Evolutionary conservation across 2,888 invertebrate genomes (phyloP).

Genomic region (Nycteola revayana): DNA sequence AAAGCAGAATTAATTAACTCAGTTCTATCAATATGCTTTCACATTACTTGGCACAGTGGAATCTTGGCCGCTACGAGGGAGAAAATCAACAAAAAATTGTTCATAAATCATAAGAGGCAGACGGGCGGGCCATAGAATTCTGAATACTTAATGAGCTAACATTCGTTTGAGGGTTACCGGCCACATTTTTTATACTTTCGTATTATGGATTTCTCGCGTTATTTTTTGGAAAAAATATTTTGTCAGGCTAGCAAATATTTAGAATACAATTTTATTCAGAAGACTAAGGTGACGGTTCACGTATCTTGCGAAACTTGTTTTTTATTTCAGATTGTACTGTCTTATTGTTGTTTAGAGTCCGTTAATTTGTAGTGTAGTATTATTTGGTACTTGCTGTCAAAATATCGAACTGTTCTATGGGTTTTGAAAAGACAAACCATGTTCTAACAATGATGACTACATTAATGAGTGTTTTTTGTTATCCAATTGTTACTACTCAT

Average conservation of each 20-base stretch:
- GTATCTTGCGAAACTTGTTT: too few species aligned
- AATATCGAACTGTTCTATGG: too few species aligned
- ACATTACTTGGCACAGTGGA: slow-evolving; percentile 59
- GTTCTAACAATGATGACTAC: too few species aligned
- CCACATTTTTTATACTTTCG: slow-evolving; percentile 48
- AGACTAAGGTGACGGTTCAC: too few species aligned
- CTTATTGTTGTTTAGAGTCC: too few species aligned
- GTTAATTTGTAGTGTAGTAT: too few species aligned
- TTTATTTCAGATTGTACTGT: too few species aligned
- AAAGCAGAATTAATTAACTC: slow-evolving; percentile 49
- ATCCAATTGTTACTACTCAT: too few species aligned
- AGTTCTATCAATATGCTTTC: slow-evolving; percentile 70
- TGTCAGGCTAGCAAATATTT: slow-evolving; percentile 9
- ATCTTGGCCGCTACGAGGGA: slow-evolving; percentile 51
- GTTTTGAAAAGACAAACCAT: too few species aligned
- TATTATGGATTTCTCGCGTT: slow-evolving; percentile 41
- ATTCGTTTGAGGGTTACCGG: slow-evolving; percentile 62
- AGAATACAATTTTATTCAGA: too few species aligned
- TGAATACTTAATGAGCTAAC: slow-evolving; percentile 66
- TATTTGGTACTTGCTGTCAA: too few species aligned
- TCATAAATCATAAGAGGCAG: slow-evolving; percentile 70
- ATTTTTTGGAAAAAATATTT: slow-evolving; percentile 31
- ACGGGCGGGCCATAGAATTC: slow-evolving; percentile 59
- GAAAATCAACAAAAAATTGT: slow-evolving; percentile 69
- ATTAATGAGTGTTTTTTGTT: too few species aligned